phyloP scores from a whole-genome alignment of 2,113 vertebrate species.

The Chinchilla lanigera region DNA sequence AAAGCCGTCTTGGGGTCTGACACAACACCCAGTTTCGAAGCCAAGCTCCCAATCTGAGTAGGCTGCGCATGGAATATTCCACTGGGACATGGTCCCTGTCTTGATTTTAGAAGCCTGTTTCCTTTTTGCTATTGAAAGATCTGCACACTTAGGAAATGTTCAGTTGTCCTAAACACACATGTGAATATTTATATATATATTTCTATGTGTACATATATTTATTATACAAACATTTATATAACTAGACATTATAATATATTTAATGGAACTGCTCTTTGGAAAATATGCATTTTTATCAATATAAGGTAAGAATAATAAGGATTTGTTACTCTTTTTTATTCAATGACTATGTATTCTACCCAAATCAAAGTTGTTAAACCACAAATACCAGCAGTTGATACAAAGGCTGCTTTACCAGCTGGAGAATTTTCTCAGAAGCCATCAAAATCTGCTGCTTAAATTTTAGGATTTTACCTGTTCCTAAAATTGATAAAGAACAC shows the following conservation, averaged over 20 bases:
- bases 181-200: background rate
- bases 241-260: background rate
- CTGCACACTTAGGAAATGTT: background rate
- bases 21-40: background rate
- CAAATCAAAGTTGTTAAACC: background rate
- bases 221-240: background rate
- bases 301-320: background rate
- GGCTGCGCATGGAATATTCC: background rate
- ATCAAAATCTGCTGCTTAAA: background rate
- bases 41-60: background rate
- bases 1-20: background rate
- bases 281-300: background rate
- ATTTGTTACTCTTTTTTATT: background rate
- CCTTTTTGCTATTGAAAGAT: background rate
- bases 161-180: background rate
- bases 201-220: background rate
- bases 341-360: background rate
- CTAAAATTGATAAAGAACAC: background rate
- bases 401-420: background rate
- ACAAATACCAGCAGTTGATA: background rate
- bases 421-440: background rate
- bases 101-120: background rate
- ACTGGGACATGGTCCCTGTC: background rate
- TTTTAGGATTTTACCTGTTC: background rate
- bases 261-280: background rate